Percentiles rank a stretch among this genome's conserved stretches.
These are phyloP conservation scores for Drosophila nigritarsus DNA, from an alignment of 2,888 invertebrate species.

Conservation along the genomic window DNA sequence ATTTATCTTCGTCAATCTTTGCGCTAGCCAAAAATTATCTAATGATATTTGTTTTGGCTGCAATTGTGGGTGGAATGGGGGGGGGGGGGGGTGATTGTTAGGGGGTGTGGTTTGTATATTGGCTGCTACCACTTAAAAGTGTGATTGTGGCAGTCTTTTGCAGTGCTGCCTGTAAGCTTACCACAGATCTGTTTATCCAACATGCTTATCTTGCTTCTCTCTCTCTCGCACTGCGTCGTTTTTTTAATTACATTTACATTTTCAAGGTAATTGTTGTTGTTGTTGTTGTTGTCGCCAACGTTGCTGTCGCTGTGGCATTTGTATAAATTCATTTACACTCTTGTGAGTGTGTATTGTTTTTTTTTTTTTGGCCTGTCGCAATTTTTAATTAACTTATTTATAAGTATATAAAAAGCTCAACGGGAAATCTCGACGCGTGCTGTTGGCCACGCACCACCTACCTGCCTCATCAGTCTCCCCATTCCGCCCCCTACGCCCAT, in stretches of 20 bases:
- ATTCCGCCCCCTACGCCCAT: background rate
- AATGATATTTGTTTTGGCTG: constrained; percentile 10
- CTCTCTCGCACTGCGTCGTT: background rate
- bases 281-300: constrained; percentile 41
- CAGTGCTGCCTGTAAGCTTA: constrained; percentile 1
- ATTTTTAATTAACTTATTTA: constrained; percentile 77
- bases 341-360: constrained; percentile 2
- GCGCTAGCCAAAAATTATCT: constrained; percentile 24
- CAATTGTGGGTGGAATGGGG: background rate
- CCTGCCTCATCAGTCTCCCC: background rate
- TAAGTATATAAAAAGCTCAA: constrained; percentile 61
- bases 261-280: constrained; percentile 58
- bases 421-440: constrained; percentile 51
- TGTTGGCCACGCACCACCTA: constrained; percentile 40
- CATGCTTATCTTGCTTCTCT: background rate
- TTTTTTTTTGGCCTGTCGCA: constrained; percentile 34
- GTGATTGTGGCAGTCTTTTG: background rate
- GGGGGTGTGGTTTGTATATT: background rate
- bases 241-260: constrained; percentile 68
- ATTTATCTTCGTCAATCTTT: constrained; percentile 66
- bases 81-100: background rate
- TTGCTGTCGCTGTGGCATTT: constrained; percentile 34
- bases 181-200: constrained; percentile 5
- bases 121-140: background rate
- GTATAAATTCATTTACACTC: constrained; percentile 12